Evolutionary conservation across 2,888 invertebrate species (phyloP).

Genomic region (Thysanoteuthis rhombus): DNA sequence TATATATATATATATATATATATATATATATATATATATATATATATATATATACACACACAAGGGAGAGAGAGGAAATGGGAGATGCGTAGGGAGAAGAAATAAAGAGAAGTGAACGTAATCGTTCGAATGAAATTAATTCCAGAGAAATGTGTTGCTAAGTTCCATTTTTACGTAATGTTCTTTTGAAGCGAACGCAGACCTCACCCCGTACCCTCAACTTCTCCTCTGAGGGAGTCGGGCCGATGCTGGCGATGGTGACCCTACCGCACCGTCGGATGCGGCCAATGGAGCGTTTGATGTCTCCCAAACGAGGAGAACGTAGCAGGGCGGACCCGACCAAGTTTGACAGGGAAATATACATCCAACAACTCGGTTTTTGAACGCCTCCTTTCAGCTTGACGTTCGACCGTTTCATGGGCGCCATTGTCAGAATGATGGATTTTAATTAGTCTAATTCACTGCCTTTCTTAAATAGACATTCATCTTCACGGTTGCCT

Average conservation of each 20-base stretch:
- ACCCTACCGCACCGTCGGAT: neutral
- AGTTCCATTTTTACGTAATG: constrained; percentile 12
- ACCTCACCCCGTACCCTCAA: neutral
- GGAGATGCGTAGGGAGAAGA: neutral
- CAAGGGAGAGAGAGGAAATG: neutral
- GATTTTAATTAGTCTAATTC: neutral
- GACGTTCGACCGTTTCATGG: neutral
- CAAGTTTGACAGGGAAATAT: neutral
- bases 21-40: no score
- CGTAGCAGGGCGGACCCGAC: neutral
- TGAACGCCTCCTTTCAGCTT: neutral
- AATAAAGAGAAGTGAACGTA: neutral
- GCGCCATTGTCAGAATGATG: neutral
- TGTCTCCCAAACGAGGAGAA: neutral
- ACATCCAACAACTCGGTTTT: neutral
- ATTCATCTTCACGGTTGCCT: constrained; percentile 12
- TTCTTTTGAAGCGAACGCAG: neutral
- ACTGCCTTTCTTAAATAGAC: constrained; percentile 12
- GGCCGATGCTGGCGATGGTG: neutral
- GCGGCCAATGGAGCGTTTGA: constrained; percentile 12
- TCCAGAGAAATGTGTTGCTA: neutral
- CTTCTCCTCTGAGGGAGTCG: neutral
- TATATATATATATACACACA: no score
- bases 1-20: no score
- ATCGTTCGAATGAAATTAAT: neutral